Evolutionary conservation across 2,888 invertebrate species (phyloP).

Genomic region (Heliconius ismenius): DNA sequence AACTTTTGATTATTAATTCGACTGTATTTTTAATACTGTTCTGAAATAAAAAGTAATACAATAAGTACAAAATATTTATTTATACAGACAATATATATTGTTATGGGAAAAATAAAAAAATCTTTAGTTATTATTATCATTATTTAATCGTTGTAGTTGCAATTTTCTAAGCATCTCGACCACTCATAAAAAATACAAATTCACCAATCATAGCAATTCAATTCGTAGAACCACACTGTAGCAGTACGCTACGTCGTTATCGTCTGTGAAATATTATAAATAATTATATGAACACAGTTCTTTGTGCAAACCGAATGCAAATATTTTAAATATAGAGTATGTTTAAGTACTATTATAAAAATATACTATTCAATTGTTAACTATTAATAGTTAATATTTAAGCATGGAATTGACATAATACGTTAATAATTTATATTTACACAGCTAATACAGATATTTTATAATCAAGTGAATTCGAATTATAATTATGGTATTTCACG

Average conservation of each 20-base stretch:
- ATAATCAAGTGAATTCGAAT: background rate
- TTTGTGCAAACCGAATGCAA: constrained; percentile 11
- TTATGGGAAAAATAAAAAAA: background rate
- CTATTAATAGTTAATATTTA: constrained; percentile 4
- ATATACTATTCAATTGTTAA: too few species aligned
- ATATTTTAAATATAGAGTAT: constrained; percentile 1
- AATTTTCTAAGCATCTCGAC: background rate
- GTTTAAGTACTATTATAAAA: background rate
- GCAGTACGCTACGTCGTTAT: constrained; percentile 3
- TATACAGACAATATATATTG: too few species aligned
- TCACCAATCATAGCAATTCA: background rate
- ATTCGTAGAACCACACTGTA: background rate
- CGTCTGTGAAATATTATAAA: constrained; percentile 10
- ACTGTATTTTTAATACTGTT: background rate
- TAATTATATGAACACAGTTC: constrained; percentile 1
- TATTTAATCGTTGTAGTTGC: background rate
- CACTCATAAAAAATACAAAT: constrained; percentile 5
- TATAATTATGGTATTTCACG: background rate
- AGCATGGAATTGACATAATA: background rate
- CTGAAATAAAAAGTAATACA: background rate
- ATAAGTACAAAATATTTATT: too few species aligned
- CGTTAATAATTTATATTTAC: background rate
- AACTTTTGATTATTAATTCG: too few species aligned
- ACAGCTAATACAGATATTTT: background rate
- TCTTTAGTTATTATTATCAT: background rate